Conservation (phyloP, 2,113 vertebrate species). For the Entomyzon cyanotis region DNA sequence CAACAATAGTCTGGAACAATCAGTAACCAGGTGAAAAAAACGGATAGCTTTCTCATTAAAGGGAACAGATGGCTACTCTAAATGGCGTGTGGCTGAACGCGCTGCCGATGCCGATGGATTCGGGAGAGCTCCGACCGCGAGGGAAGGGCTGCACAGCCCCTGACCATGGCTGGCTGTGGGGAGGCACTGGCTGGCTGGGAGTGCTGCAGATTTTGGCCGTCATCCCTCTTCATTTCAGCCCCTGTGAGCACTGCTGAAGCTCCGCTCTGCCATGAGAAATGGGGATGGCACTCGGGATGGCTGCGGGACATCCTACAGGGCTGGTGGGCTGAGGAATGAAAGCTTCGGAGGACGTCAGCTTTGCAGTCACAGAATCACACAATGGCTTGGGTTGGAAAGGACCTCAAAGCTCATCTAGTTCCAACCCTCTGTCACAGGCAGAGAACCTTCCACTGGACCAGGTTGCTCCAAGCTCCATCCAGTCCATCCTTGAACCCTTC, state of each 20-base stretch:
- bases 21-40: slow-evolving; percentile 69
- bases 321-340: not conserved
- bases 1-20: slow-evolving; percentile 64
- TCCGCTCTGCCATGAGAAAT: accelerated
- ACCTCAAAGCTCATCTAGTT: not conserved
- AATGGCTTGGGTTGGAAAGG: not conserved
- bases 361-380: not conserved
- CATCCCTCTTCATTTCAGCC: not conserved
- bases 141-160: not conserved
- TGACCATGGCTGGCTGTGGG: accelerated
- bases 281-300: accelerated
- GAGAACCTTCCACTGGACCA: not conserved
- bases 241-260: not conserved
- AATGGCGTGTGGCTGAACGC: not conserved
- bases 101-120: not conserved
- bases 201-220: not conserved
- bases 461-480: not conserved
- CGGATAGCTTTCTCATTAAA: slow-evolving; percentile 42
- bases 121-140: not conserved
- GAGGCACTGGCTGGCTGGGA: not conserved
- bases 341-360: accelerated
- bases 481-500: not conserved
- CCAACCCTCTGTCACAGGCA: not conserved
- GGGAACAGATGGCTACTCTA: slow-evolving; percentile 51
- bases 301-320: accelerated